phyloP scores from a whole-genome alignment of 2,113 vertebrate species.

The Falcunculus frontatus region DNA sequence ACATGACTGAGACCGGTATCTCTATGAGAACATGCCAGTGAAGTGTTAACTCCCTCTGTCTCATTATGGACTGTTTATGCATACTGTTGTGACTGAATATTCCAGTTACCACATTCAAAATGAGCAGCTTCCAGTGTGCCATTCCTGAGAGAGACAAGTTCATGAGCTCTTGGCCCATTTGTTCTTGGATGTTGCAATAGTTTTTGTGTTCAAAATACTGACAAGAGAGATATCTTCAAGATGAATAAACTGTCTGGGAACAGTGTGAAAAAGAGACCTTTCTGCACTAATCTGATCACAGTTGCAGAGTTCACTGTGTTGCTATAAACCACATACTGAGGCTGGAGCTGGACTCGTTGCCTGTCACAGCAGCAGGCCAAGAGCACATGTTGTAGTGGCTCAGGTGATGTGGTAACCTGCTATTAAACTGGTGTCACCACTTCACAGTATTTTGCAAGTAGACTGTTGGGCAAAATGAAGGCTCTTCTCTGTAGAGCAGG shows the following conservation, averaged over 20 bases:
- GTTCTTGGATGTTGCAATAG: background rate
- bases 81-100: background rate
- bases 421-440: background rate
- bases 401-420: background rate
- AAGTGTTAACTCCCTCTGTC: background rate
- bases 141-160: background rate
- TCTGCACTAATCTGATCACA: background rate
- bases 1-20: background rate
- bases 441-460: background rate
- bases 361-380: background rate
- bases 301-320: background rate
- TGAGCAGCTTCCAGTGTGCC: background rate
- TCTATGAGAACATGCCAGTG: background rate
- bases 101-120: background rate
- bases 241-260: background rate
- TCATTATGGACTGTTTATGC: background rate
- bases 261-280: background rate
- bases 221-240: background rate
- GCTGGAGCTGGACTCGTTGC: background rate
- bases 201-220: background rate
- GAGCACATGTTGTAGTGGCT: background rate
- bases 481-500: background rate
- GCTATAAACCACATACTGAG: background rate
- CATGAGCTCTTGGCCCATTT: background rate
- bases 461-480: accelerated